Evolutionary conservation across 2,797 vertebrate species (phyloP), one percentile per base, ranked within the genome.

Genomic region (Catharus ustulatus): DNA sequence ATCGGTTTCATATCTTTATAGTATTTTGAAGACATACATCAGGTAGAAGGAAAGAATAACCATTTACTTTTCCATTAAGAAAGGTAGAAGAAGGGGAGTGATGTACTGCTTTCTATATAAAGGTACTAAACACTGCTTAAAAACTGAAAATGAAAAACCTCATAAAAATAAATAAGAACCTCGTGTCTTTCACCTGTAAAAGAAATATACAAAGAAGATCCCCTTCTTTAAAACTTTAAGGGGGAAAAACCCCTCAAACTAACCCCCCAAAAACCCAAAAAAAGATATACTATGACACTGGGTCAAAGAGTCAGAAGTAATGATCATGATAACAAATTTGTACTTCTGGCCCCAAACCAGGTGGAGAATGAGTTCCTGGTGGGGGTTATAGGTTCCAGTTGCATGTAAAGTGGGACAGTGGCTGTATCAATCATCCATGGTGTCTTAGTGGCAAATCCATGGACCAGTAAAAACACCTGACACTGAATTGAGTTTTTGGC

Each of bases 11-110:
- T 96, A 97, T 96, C 94, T 97, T 96, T 95, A 93, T 86, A 89
- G 94, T 58, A 89, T 96, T 94, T 96, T 88, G 93, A 93, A 96
- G 76, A 66, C 84, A 95, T 96, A 87, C 76, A 97, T 93, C 94
- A 95, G 79, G 90, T 84, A 90, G 78, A 91, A 95, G 79, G 83
- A 77, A 92, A 96, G 93, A 96, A 95, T 92, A 96, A 95, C 92
- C 93, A 95, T 96, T 97, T 97, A 94, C 96, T 94, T 97, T 97
- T 96, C 96, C 90, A 94, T 96, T 97, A 96, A 83, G 88, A 91
- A 78, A 68, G 23, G 22, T 69, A 40, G 81, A 74, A 92, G 51
- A 43, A 89, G 55, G 42, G 57, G 69, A 95, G 62, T 54, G 80
- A 63, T 15, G 6, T 85, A 69, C 55, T 69, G 55, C 59, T 96